Conservation (phyloP, 2,888 invertebrate genomes). For the Neoascia interrupta region DNA sequence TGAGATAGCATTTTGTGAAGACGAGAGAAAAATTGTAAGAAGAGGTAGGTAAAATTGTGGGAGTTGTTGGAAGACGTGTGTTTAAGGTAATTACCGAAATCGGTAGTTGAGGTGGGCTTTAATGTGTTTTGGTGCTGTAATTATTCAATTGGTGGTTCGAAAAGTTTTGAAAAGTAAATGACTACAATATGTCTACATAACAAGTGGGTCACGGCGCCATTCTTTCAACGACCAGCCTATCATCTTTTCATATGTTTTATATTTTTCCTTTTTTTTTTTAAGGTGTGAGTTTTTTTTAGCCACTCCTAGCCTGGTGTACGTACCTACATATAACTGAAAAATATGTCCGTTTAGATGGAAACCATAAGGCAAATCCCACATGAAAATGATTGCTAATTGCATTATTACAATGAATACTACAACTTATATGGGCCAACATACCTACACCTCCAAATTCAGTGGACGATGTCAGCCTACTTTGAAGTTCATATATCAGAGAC, state of each 20-base stretch:
- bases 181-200: no score
- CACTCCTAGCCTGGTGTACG: no score
- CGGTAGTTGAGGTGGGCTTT: slow-evolving; percentile 13
- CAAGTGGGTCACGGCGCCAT: no score
- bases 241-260: no score
- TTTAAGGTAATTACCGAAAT: slow-evolving; percentile 24
- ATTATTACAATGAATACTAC: slow-evolving; percentile 52
- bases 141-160: slow-evolving; percentile 19
- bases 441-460: background rate
- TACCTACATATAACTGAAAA: no score
- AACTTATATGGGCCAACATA: slow-evolving; percentile 19
- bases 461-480: slow-evolving; percentile 14
- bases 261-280: no score
- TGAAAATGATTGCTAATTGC: slow-evolving; percentile 54
- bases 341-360: background rate
- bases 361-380: slow-evolving; percentile 36
- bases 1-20: slow-evolving; percentile 23
- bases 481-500: slow-evolving; percentile 57
- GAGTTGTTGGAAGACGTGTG: slow-evolving; percentile 25
- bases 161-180: background rate
- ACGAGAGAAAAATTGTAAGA: no score
- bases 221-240: slow-evolving; percentile 19
- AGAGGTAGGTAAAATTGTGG: no score
- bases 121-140: slow-evolving; percentile 9
- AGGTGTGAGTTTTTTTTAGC: no score